Evolutionary conservation across 1,140 invertebrate genomes (phyloP).

Genomic region (Telenomus remus): DNA sequence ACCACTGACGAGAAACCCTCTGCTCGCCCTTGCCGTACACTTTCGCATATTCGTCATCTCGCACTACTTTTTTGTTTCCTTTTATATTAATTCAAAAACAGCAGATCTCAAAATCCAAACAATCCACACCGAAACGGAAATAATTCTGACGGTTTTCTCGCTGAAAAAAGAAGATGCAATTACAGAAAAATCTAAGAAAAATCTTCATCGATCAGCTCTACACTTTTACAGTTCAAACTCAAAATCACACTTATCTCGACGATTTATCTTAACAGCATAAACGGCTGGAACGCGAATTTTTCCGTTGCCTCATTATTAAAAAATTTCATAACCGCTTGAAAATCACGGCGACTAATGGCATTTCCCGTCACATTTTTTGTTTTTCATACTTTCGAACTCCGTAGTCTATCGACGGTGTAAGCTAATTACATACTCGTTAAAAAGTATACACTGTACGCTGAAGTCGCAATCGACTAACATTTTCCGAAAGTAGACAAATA

Average conservation of each 20-base stretch:
- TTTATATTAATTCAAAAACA: conserved; percentile 59
- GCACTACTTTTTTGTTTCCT: conserved; percentile 27
- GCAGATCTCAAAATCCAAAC: conserved; percentile 57
- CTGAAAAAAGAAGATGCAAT: conserved; percentile 23
- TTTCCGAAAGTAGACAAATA: too few relatives aligned
- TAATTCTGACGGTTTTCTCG: conserved; percentile 30
- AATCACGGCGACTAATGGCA: neutral
- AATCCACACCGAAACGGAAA: conserved; percentile 56
- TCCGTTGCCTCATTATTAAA: neutral
- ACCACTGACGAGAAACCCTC: conserved; percentile 42
- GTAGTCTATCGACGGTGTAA: too few relatives aligned
- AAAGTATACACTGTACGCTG: too few relatives aligned
- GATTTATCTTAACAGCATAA: conserved; percentile 24
- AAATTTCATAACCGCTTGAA: neutral
- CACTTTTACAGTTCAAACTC: conserved; percentile 36
- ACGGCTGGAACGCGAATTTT: conserved; percentile 8
- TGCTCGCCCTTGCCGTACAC: conserved; percentile 19
- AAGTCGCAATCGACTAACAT: too few relatives aligned
- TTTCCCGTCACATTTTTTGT: too few relatives aligned
- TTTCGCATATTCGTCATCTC: conserved; percentile 13
- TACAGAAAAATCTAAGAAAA: neutral
- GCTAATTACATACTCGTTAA: too few relatives aligned
- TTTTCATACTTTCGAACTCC: too few relatives aligned
- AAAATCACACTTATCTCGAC: conserved; percentile 33
- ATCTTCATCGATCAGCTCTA: too few relatives aligned